Conservation (phyloP, 2,888 invertebrate genomes). For the Caenorhabditis afra region DNA sequence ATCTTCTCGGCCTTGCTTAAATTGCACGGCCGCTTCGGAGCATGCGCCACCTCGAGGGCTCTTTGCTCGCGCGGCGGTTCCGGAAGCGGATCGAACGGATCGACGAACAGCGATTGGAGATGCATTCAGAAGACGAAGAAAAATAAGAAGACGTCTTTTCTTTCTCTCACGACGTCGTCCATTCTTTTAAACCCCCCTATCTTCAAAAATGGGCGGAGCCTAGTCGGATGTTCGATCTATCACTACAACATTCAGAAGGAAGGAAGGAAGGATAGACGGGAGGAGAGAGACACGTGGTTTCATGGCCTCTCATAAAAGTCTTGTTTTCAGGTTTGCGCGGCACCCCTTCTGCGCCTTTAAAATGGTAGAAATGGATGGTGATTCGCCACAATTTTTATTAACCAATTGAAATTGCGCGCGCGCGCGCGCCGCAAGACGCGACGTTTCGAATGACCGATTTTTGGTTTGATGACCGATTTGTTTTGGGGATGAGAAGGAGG, state of each 20-base stretch:
- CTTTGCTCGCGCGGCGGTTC: conserved; percentile 67
- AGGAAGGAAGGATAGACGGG: too few species aligned
- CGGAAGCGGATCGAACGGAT: conserved; percentile 69
- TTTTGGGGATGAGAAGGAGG: too few species aligned
- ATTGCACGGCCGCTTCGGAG: conserved; percentile 72
- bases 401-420: too few species aligned
- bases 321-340: background rate
- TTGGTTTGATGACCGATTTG: too few species aligned
- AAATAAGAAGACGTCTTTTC: too few species aligned
- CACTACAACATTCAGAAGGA: too few species aligned
- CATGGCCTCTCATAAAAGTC: background rate
- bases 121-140: conserved; percentile 36
- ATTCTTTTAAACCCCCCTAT: background rate
- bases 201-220: conserved; percentile 3
- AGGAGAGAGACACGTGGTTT: conserved; percentile 10
- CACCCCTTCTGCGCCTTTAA: background rate
- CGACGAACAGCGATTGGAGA: conserved; percentile 41
- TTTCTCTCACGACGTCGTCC: too few species aligned
- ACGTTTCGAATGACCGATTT: too few species aligned
- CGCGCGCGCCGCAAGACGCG: too few species aligned
- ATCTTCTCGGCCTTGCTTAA: conserved; percentile 72
- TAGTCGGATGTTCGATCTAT: conserved; percentile 19
- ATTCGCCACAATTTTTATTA: too few species aligned
- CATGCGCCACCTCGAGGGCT: conserved; percentile 69
- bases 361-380: too few species aligned